phyloP scores from a whole-genome alignment of 2,797 vertebrate genomes.

The Manis javanica region DNA sequence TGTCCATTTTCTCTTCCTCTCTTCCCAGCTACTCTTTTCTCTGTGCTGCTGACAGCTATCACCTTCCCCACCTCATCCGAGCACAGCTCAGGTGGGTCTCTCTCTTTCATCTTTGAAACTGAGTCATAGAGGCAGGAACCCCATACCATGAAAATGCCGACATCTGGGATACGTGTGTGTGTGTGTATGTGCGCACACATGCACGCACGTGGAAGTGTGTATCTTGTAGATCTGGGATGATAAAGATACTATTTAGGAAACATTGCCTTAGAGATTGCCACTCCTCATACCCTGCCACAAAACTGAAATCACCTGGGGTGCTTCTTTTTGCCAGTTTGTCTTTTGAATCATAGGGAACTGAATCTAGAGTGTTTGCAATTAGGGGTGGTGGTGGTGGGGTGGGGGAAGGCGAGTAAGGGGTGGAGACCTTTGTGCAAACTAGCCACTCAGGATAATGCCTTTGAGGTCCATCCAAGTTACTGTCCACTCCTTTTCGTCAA shows the following conservation, averaged over 20 bases:
- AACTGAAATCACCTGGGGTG: slow-evolving; percentile 42
- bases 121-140: slow-evolving; percentile 22
- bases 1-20: background rate
- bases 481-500: background rate
- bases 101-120: slow-evolving; percentile 54
- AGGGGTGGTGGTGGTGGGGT: background rate
- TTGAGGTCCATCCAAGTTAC: background rate
- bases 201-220: background rate
- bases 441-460: background rate
- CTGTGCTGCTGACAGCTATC: background rate
- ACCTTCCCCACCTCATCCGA: background rate
- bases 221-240: background rate
- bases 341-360: slow-evolving; percentile 30
- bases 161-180: slow-evolving; percentile 1
- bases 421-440: background rate
- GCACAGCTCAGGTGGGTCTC: background rate
- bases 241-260: slow-evolving; percentile 13
- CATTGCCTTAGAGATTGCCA: slow-evolving; percentile 26
- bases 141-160: background rate
- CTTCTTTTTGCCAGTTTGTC: slow-evolving; percentile 24
- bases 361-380: background rate
- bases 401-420: background rate
- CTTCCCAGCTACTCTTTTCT: background rate
- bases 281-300: background rate
- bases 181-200: background rate